Conservation (phyloP, 2,888 invertebrate genomes). For the Andrena bucephala region DNA sequence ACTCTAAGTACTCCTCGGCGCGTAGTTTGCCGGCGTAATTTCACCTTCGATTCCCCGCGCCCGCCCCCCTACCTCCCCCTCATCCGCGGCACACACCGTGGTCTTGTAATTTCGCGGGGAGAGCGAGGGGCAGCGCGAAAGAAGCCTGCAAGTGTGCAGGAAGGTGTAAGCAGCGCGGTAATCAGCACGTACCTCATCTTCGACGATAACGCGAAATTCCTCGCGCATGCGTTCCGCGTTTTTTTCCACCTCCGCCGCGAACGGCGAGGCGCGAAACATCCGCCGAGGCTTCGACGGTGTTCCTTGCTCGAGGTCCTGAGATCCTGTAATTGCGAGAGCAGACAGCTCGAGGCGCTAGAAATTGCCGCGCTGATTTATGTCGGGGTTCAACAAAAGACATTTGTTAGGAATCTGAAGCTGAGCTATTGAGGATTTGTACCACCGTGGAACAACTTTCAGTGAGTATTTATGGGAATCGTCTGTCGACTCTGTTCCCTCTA, state of each 20-base stretch:
- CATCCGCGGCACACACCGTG: not conserved
- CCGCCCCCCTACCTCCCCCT: not conserved
- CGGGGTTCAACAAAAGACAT: not conserved
- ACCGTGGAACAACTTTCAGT: no score
- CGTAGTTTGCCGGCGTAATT: constrained; percentile 62
- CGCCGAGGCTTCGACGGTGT: not conserved
- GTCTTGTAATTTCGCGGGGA: constrained; percentile 64
- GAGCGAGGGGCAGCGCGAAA: constrained; percentile 17
- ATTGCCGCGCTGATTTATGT: constrained; percentile 11
- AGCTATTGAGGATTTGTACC: not conserved
- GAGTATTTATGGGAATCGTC: no score
- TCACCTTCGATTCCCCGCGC: constrained; percentile 64
- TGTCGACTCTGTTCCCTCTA: no score
- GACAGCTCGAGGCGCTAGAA: not conserved
- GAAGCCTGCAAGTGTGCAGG: constrained; percentile 22
- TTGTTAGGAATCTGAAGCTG: not conserved
- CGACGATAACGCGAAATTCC: constrained; percentile 66
- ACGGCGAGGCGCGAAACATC: not conserved
- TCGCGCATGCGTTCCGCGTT: constrained; percentile 40
- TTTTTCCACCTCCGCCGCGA: not conserved
- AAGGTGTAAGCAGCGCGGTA: constrained; percentile 49
- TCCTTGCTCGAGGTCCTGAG: not conserved
- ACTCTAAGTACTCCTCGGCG: constrained; percentile 51
- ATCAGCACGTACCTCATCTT: constrained; percentile 69
- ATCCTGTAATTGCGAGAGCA: not conserved